phyloP scores from a whole-genome alignment of 2,797 vertebrate genomes.

The Brotogeris chrysoptera region DNA sequence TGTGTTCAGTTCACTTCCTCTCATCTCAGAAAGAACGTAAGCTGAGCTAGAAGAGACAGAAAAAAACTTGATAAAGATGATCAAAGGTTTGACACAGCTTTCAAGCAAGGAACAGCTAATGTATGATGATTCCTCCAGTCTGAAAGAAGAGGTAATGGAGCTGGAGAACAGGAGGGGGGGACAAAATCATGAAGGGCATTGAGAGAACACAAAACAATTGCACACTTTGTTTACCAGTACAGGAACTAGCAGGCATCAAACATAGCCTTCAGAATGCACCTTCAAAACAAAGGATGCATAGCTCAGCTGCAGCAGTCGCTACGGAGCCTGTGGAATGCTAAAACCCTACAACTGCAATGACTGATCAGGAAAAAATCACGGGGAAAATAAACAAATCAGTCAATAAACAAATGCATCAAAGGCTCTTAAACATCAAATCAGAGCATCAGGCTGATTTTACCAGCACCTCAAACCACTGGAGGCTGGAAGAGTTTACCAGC shows the following conservation, averaged over 20 bases:
- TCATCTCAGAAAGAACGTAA: not conserved
- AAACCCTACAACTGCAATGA: not conserved
- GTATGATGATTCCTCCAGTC: fast-evolving
- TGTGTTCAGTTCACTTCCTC: not conserved
- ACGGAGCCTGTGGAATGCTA: not conserved
- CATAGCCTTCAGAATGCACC: not conserved
- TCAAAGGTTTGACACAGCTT: not conserved
- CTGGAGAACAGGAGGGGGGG: not conserved
- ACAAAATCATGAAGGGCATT: not conserved
- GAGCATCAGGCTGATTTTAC: not conserved
- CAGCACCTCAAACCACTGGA: not conserved
- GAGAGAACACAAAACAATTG: not conserved
- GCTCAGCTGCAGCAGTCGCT: not conserved
- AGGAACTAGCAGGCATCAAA: not conserved
- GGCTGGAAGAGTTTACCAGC: not conserved
- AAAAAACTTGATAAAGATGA: not conserved
- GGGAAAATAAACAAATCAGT: not conserved
- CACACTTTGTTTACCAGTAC: not conserved
- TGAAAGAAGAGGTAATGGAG: not conserved
- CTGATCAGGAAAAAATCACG: fast-evolving
- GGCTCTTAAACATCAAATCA: not conserved
- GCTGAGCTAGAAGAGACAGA: not conserved
- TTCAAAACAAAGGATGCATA: not conserved
- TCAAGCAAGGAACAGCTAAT: not conserved
- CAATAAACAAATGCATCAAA: not conserved